phyloP scores from a whole-genome alignment of 2,888 invertebrate genomes.

The Oeneis ivallda region DNA sequence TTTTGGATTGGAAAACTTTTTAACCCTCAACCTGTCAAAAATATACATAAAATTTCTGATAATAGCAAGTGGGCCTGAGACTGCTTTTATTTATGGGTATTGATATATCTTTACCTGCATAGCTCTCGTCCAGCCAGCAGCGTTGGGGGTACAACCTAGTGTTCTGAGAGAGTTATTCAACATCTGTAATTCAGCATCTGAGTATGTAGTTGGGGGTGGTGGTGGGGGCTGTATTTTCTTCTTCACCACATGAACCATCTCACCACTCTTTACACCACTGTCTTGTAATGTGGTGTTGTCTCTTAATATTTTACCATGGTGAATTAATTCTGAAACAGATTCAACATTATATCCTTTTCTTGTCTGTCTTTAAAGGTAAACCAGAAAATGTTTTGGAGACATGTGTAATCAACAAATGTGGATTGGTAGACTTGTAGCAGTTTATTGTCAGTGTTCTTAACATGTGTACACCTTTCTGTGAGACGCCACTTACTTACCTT shows the following conservation, averaged over 20 bases:
- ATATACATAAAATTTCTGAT: not conserved
- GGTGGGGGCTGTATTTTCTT: slow-evolving; percentile 64
- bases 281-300: slow-evolving; percentile 82
- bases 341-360: no score
- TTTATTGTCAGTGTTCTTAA: no score
- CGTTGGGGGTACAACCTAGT: slow-evolving; percentile 80
- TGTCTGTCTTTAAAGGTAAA: no score
- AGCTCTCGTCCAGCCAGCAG: slow-evolving; percentile 84
- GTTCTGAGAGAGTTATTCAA: slow-evolving; percentile 84
- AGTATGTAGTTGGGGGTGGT: slow-evolving; percentile 68
- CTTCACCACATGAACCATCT: slow-evolving; percentile 81
- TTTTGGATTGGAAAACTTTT: no score
- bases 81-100: no score
- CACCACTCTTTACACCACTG: slow-evolving; percentile 83
- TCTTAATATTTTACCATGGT: slow-evolving; percentile 86
- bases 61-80: not conserved
- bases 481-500: no score
- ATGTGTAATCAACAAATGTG: no score
- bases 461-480: no score
- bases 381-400: no score
- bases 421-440: no score
- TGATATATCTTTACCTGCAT: slow-evolving; percentile 77
- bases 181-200: slow-evolving; percentile 83
- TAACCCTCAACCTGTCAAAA: no score
- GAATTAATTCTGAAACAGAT: slow-evolving; percentile 82